Evolutionary conservation across 2,888 invertebrate species (phyloP).

Genomic region (Lepidocyrtinus sp.): DNA sequence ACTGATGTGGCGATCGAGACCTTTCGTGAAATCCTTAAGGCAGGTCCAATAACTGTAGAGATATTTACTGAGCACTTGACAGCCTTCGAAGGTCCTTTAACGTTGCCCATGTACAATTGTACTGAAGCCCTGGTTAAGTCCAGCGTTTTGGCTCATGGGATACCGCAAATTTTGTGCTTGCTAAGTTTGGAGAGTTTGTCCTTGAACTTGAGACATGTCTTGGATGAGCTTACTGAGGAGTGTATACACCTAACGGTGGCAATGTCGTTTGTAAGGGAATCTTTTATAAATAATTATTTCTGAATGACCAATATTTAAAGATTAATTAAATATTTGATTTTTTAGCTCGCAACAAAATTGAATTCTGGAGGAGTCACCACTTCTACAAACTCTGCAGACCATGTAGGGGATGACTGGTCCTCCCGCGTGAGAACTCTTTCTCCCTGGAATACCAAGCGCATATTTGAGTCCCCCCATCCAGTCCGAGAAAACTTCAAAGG

Average conservation of each 20-base stretch:
- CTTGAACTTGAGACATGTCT: constrained; percentile 10
- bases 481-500: constrained; percentile 73
- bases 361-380: constrained; percentile 2
- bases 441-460: constrained; percentile 73
- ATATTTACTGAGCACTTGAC: constrained; percentile 19
- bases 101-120: constrained; percentile 17
- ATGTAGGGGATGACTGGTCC: constrained; percentile 50
- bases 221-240: constrained; percentile 51
- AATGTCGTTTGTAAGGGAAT: constrained; percentile 48
- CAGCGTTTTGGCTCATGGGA: constrained; percentile 34
- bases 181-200: constrained; percentile 12
- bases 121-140: constrained; percentile 47
- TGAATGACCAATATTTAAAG: too few species aligned
- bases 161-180: constrained; percentile 47
- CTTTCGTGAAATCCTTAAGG: constrained; percentile 30
- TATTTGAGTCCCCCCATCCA: constrained; percentile 72
- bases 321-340: neutral
- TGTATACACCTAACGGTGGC: constrained; percentile 53
- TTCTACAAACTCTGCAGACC: neutral
- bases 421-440: constrained; percentile 72
- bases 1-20: constrained; percentile 14
- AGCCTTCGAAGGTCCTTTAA: neutral
- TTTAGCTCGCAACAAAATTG: constrained; percentile 44
- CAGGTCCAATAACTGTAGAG: constrained; percentile 36
- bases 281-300: too few species aligned